A percentile compares a stretch with the other conserved stretches of the same genome.
Conservation (phyloP, 2,113 vertebrate species). For the Eclectus roratus region DNA sequence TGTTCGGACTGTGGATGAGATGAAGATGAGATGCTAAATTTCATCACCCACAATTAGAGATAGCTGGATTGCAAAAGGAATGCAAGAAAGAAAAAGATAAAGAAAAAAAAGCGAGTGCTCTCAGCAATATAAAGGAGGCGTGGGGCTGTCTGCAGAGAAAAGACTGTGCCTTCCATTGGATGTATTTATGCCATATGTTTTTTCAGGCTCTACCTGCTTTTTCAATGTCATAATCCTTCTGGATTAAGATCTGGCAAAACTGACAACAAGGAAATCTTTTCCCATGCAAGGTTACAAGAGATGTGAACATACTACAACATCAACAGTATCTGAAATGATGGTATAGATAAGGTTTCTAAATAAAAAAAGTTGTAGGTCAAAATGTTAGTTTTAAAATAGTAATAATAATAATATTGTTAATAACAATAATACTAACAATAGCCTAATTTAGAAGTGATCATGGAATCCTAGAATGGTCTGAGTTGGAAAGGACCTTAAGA, state of each 20-base stretch:
- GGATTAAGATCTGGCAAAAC: neutral
- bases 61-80: neutral
- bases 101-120: neutral
- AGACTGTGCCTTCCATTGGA: neutral
- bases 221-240: neutral
- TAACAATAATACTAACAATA: neutral
- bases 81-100: accelerated
- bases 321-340: neutral
- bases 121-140: neutral
- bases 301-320: neutral
- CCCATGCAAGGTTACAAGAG: neutral
- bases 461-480: neutral
- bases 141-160: neutral
- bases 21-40: neutral
- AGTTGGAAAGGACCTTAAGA: neutral
- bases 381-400: neutral
- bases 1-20: neutral
- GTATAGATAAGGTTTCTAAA: neutral
- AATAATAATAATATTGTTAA: neutral
- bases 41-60: neutral
- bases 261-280: neutral
- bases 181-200: neutral
- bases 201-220: neutral
- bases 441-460: neutral
- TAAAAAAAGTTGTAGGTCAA: neutral